Evolutionary conservation across 1,140 invertebrate species (phyloP).

Genomic region (Drosophila kanapiae): DNA sequence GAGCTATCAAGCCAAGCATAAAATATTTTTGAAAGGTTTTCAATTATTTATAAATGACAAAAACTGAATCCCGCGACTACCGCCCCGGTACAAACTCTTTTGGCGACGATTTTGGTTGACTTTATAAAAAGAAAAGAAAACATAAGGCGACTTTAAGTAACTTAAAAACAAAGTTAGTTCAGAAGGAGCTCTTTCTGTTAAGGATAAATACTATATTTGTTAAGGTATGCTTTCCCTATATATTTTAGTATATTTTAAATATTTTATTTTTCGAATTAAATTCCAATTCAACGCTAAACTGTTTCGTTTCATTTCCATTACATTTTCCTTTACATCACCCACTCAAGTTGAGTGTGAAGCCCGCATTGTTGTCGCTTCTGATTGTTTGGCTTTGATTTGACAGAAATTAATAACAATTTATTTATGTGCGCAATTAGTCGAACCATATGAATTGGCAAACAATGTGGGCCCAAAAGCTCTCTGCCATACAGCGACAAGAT

Average conservation of each 20-base stretch:
- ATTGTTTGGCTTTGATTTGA: conserved; percentile 56
- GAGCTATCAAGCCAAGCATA: conserved; percentile 25
- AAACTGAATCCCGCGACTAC: conserved; percentile 8
- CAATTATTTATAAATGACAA: conserved; percentile 45
- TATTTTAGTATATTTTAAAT: too few species aligned
- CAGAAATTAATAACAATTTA: conserved; percentile 79
- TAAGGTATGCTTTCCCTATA: too few species aligned
- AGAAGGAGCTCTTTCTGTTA: too few species aligned
- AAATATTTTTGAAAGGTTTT: conserved; percentile 59
- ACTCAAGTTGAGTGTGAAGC: conserved; percentile 26
- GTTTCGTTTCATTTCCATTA: background rate
- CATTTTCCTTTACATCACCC: background rate
- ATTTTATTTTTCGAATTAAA: too few species aligned
- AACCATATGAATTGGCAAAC: conserved; percentile 49
- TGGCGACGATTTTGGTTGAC: conserved; percentile 1
- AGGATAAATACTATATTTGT: too few species aligned
- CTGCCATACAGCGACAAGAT: conserved; percentile 35
- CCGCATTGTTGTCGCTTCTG: conserved; percentile 29
- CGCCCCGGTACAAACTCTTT: background rate
- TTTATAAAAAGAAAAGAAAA: conserved; percentile 1
- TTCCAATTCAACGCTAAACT: background rate
- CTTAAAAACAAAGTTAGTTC: too few species aligned
- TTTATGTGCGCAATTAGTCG: conserved; percentile 72
- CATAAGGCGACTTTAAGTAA: background rate
- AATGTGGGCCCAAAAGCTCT: conserved; percentile 31